phyloP scores from a whole-genome alignment of 2,113 vertebrate species.

The Megaleporinus macrocephalus region DNA sequence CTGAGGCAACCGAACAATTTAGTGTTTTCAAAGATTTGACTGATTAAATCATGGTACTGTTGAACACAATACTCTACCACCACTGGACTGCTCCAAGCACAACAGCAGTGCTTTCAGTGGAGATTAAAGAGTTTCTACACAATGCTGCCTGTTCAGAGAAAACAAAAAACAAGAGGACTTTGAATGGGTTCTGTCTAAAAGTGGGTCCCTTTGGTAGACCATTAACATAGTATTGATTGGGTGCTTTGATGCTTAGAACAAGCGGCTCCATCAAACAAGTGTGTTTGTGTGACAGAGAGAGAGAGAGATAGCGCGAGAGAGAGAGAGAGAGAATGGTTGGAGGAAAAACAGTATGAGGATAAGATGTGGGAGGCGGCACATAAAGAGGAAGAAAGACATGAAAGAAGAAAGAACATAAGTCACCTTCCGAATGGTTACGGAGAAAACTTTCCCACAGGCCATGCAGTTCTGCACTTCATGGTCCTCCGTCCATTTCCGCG shows the following conservation, averaged over 20 bases:
- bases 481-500: slow-evolving; percentile 97
- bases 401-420: slow-evolving; percentile 25
- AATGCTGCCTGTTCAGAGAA: background rate
- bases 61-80: background rate
- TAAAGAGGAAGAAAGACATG: background rate
- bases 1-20: slow-evolving; percentile 1
- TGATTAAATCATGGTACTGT: background rate
- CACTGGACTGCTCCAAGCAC: slow-evolving; percentile 3
- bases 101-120: slow-evolving; percentile 5
- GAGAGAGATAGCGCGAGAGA: slow-evolving; percentile 48
- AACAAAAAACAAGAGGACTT: background rate
- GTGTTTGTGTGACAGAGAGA: slow-evolving; percentile 32
- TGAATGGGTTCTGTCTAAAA: slow-evolving; percentile 25
- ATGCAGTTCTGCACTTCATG: slow-evolving; percentile 97
- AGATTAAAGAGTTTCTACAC: slow-evolving; percentile 31
- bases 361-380: background rate
- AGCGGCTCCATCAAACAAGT: slow-evolving; percentile 34
- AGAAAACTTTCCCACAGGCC: slow-evolving; percentile 94
- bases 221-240: slow-evolving; percentile 50
- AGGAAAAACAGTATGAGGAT: background rate
- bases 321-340: background rate
- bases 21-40: slow-evolving; percentile 2
- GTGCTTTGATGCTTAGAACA: slow-evolving; percentile 34
- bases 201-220: slow-evolving; percentile 31
- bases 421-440: slow-evolving; percentile 93